These are phyloP conservation scores for Oligia latruncula DNA, from an alignment of 2,888 invertebrate genomes.

Conservation along the genomic window DNA sequence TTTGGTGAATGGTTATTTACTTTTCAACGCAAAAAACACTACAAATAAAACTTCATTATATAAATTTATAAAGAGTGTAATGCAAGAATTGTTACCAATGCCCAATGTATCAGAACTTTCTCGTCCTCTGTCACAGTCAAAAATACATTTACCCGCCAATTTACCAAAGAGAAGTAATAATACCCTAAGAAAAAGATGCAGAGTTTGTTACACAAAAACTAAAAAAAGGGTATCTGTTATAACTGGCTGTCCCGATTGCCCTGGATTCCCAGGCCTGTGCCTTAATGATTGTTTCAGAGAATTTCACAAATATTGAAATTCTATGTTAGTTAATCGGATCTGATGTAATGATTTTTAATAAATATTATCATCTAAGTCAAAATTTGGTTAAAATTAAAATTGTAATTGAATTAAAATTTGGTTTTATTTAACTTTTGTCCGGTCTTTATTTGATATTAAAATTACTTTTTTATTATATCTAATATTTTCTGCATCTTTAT, in stretches of 20 bases:
- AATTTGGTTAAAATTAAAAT: conserved; percentile 46
- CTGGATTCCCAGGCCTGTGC: conserved; percentile 51
- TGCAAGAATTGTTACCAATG: conserved; percentile 49
- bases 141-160: conserved; percentile 51
- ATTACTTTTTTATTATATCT: conserved; percentile 45
- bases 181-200: conserved; percentile 51
- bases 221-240: conserved; percentile 44
- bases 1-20: conserved; percentile 38
- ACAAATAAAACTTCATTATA: conserved; percentile 49
- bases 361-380: conserved; percentile 47
- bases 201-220: conserved; percentile 50
- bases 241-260: conserved; percentile 52
- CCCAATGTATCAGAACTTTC: conserved; percentile 47
- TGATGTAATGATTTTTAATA: conserved; percentile 51
- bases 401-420: conserved; percentile 42
- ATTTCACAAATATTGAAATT: conserved; percentile 49
- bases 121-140: conserved; percentile 46
- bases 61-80: conserved; percentile 44
- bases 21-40: conserved; percentile 45
- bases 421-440: conserved; percentile 48
- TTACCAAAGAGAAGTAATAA: conserved; percentile 48
- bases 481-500: conserved; percentile 48
- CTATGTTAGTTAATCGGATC: conserved; percentile 47
- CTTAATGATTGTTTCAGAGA: conserved; percentile 47
- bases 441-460: conserved; percentile 41